These are phyloP conservation scores for Conopomorpha cramerella DNA, from an alignment of 1,140 invertebrate species.

Conservation along the genomic window DNA sequence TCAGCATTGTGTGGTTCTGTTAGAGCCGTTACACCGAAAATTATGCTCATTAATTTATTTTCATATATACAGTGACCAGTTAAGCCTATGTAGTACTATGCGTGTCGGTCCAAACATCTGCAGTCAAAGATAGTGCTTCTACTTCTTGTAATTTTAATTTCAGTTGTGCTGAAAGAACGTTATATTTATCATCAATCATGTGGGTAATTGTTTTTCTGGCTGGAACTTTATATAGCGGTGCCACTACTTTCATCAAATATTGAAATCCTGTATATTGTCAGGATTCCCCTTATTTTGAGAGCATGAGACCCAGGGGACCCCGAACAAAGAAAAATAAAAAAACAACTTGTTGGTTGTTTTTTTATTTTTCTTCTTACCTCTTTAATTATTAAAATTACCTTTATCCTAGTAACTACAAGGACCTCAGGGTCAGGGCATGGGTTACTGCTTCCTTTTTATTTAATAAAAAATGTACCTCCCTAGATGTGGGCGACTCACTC, in stretches of 20 bases:
- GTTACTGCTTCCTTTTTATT: too few species aligned
- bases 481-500: too few species aligned
- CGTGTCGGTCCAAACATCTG: constrained; percentile 14
- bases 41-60: constrained; percentile 11
- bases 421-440: too few species aligned
- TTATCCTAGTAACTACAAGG: too few species aligned
- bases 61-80: constrained; percentile 15
- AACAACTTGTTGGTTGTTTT: too few species aligned
- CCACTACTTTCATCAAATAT: constrained; percentile 12
- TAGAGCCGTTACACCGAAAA: constrained; percentile 15
- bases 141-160: constrained; percentile 13
- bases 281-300: too few species aligned
- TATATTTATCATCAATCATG: constrained; percentile 12
- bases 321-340: constrained; percentile 3
- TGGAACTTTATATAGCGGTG: constrained; percentile 9
- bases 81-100: constrained; percentile 13
- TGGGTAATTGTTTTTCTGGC: constrained; percentile 10
- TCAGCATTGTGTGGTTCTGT: constrained; percentile 20
- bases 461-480: too few species aligned
- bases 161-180: constrained; percentile 7
- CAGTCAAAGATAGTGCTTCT: too few species aligned
- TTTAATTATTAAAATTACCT: too few species aligned
- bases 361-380: too few species aligned
- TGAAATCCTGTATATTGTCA: constrained; percentile 6
- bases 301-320: too few species aligned